Conservation (phyloP, 1,140 invertebrate species). For the Drosophila kepulauana region DNA sequence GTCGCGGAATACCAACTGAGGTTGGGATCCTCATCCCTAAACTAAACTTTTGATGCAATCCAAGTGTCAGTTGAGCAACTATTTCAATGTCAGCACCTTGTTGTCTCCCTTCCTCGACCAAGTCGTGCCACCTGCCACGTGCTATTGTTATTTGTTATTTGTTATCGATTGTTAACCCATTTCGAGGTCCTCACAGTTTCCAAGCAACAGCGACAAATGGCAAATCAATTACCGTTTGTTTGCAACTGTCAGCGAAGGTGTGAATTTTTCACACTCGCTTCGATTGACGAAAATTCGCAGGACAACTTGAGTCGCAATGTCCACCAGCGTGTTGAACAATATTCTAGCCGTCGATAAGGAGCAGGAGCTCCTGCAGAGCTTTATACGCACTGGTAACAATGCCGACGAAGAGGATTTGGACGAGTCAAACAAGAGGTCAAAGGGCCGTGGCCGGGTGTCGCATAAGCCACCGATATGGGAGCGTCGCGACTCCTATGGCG, state of each 20-base stretch:
- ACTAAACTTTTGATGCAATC: not conserved
- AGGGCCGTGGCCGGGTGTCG: constrained; percentile 51
- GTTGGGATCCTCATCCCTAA: not conserved
- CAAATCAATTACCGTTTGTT: constrained; percentile 68
- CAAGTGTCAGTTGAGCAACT: not conserved
- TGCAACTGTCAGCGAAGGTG: constrained; percentile 59
- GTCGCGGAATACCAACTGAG: too few species aligned
- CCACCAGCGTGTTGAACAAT: constrained; percentile 83
- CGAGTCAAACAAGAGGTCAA: constrained; percentile 61
- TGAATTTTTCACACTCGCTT: constrained; percentile 51
- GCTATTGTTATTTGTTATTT: constrained; percentile 44
- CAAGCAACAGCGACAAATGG: constrained; percentile 60
- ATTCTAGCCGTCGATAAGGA: constrained; percentile 88
- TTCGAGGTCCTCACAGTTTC: constrained; percentile 46
- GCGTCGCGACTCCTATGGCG: constrained; percentile 49
- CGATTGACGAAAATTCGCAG: constrained; percentile 10
- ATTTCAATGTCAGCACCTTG: constrained; percentile 22
- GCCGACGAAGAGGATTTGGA: constrained; percentile 72
- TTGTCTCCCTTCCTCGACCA: not conserved
- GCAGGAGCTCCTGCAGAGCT: constrained; percentile 91
- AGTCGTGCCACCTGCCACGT: constrained; percentile 27
- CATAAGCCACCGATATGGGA: constrained; percentile 63
- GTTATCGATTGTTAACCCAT: constrained; percentile 69
- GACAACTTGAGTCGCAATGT: constrained; percentile 38
- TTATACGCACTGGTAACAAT: constrained; percentile 87